These are phyloP conservation scores for Synergus itoensis DNA, from an alignment of 2,888 invertebrate genomes.

Conservation along the genomic window DNA sequence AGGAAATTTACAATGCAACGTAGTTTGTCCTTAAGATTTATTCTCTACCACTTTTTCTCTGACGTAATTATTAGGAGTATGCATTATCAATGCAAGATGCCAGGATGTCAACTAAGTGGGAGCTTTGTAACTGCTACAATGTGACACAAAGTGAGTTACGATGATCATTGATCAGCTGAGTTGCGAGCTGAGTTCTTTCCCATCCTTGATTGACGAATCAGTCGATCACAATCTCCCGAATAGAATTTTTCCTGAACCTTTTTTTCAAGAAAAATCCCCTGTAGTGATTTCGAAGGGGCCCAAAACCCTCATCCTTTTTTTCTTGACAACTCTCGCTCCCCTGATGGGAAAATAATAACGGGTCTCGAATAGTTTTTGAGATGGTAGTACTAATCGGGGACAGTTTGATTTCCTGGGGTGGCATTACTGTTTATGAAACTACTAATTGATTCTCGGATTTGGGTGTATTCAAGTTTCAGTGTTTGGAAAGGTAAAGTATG, in stretches of 20 bases:
- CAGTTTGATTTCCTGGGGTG: neutral
- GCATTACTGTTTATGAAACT: neutral
- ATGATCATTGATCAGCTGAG: conserved; percentile 6
- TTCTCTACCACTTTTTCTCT: conserved; percentile 49
- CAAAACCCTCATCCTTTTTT: conserved; percentile 40
- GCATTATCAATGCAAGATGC: neutral
- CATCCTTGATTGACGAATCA: conserved; percentile 19
- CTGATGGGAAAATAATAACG: conserved; percentile 34
- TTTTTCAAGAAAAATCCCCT: conserved; percentile 22
- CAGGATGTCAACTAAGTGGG: neutral
- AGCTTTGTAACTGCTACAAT: no score
- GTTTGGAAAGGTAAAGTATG: neutral
- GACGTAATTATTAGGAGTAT: conserved; percentile 16
- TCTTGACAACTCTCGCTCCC: conserved; percentile 29
- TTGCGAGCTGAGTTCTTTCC: neutral
- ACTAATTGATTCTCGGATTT: neutral
- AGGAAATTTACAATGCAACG: conserved; percentile 23
- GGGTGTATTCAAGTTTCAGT: neutral
- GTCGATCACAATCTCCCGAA: neutral
- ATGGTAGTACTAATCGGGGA: conserved; percentile 26
- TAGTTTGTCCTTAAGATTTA: conserved; percentile 39
- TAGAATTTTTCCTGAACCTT: conserved; percentile 25
- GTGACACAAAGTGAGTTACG: neutral
- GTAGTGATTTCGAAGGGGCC: conserved; percentile 12
- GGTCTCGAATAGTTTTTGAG: conserved; percentile 8